These are phyloP conservation scores for Dolichotis patagonum DNA, from an alignment of 2,113 vertebrate species.

Conservation along the genomic window DNA sequence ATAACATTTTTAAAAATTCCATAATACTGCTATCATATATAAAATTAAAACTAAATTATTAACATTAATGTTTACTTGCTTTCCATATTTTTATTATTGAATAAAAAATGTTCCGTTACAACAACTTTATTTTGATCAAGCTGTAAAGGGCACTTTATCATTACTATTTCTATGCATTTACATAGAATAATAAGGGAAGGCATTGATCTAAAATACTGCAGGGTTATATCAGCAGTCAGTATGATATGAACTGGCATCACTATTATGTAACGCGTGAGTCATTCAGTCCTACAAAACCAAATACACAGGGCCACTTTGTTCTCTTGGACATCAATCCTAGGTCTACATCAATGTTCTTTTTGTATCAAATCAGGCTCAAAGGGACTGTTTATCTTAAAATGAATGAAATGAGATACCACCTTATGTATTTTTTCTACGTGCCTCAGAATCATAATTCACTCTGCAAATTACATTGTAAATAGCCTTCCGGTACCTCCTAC, in stretches of 20 bases:
- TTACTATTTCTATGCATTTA: background rate
- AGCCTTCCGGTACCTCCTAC: background rate
- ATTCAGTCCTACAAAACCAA: background rate
- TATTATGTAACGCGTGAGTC: background rate
- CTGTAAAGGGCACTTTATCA: background rate
- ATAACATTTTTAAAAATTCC: background rate
- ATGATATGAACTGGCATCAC: background rate
- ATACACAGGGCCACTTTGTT: background rate
- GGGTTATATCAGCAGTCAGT: background rate
- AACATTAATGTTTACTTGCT: background rate
- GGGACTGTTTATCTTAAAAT: background rate
- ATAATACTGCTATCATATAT: background rate
- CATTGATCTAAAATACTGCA: background rate
- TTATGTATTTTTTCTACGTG: background rate
- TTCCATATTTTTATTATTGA: background rate
- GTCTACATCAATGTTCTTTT: background rate
- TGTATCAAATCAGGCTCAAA: background rate
- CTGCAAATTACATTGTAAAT: background rate
- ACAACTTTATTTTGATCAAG: background rate
- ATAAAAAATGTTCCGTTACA: background rate
- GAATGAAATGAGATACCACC: background rate
- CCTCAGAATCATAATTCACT: background rate
- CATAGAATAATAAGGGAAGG: background rate
- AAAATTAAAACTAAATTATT: constrained; percentile 10
- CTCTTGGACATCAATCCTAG: background rate